Evolutionary conservation across 2,888 invertebrate genomes (phyloP), one percentile per base, ranked within the genome.

Genomic region (Tryphoninae sp.): DNA sequence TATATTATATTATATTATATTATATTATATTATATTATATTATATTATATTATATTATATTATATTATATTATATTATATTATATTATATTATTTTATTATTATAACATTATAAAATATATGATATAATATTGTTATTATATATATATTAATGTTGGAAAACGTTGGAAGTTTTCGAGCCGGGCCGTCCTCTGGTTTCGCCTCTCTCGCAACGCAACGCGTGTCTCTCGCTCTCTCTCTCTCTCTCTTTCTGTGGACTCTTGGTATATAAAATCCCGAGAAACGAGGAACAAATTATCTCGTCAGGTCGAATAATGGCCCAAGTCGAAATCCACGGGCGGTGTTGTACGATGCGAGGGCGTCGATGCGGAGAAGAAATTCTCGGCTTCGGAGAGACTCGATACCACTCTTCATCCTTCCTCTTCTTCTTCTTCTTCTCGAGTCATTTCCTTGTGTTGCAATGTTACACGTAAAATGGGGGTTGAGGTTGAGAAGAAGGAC

Each of bases 201-300:
- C 79, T 69, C 62, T 8, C 68, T 64, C 45, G 42, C 26, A 40
- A 59, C 65, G 45, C 58, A 69, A 33, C 33, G 4, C 33, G 4
- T 33, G 6, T 33, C 33, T 6, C 16, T 42, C 33, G 19, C 40
- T 23, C 23, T 33, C 33, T 33, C 33, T 26, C 23, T 6, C 16
- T 53, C 40, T 33, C 40, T 42, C 42, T 2, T 4, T 26, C 26
- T 26, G 3, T 26, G 8, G 42, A 76, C 58, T 76, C 59, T 59
- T 45, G 74, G 76, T 75, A 74, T 78, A 69, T 84, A 86, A 89
- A 90, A 91, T 90, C 90, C 90, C 90, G 88, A 87, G 90, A 91
- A 91, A 91, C 90, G 88, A 90, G 90, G 89, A 90, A 91, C 90
- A 91, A 91, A 91, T 91, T 91, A 91, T 91, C 90, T 91, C 90